Evolutionary conservation across 2,113 vertebrate species (phyloP), one percentile per base, ranked within the genome.

Genomic region (Anhinga anhinga): DNA sequence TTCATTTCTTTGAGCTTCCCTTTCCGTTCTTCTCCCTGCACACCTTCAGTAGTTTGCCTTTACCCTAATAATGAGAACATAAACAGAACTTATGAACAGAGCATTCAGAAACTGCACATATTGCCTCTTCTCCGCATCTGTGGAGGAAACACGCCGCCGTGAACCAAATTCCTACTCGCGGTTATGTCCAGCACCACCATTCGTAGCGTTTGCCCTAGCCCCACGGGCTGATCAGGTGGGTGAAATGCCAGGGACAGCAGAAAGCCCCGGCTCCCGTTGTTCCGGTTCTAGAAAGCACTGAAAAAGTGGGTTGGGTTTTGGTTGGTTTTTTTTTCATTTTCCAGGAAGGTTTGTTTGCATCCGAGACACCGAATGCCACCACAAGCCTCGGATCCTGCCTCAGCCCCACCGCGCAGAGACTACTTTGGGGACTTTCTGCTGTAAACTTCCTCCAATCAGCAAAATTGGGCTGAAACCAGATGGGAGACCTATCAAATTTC

Each of bases 361-460:
- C 14, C 0, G 2, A 74, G 38, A 38, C 23, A 25, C 23, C 3
- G 9, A 53, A n/a, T 7, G 21, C 15, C 38, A 53, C 26, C 0
- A 0, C 32, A 59, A 62, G n/a, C 53, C 13, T 56, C 71, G 5
- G 45, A 20, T 63, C 19, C 76, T 49, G 61, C 55, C 71, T 70
- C 47, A 8, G 30, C 32, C 8, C 32, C 9, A 0, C 1, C 0
- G 4, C 76, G 56, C n/a, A 18, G n/a, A 61, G 7, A n/a, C n/a
- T 2, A 8, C 49, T 62, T 8, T 3, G 14, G 38, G 61, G 50
- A n/a, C 59, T 53, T 50, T 5, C 69, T 73, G 30, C 59, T 38
- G 0, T 36, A 12, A 77, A 82, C 44, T 73, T 82, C 70, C 73
- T 30, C 55, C 36, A 45, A 70, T 80, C 66, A 67, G 27, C 26